These are phyloP conservation scores for Nothoprocta perdicaria DNA, from an alignment of 2,113 vertebrate species.

Conservation along the genomic window DNA sequence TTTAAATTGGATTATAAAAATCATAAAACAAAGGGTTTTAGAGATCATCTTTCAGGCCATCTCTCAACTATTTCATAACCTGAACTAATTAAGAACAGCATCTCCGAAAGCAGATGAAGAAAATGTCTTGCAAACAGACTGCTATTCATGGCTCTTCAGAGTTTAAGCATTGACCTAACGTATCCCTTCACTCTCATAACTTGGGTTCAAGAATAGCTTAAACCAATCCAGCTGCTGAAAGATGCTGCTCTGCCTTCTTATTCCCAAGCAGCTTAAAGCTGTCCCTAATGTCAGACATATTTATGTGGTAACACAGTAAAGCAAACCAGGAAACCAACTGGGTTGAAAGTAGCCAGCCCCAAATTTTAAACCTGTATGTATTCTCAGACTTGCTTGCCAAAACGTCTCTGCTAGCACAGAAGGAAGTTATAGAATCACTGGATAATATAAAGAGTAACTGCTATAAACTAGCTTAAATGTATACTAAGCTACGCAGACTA, in stretches of 20 bases:
- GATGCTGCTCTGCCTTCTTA: neutral
- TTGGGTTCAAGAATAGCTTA: neutral
- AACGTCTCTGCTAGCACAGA: neutral
- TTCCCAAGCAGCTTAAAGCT: neutral
- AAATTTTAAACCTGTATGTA: neutral
- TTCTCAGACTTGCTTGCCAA: neutral
- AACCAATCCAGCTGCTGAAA: neutral
- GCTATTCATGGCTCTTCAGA: neutral
- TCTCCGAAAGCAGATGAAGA: neutral
- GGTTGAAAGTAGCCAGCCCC: neutral
- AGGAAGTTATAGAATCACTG: neutral
- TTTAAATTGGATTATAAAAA: neutral
- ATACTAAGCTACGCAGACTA: neutral
- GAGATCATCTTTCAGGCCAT: neutral
- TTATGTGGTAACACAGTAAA: neutral
- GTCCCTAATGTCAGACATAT: neutral
- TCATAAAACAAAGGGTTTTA: neutral
- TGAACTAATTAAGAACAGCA: neutral
- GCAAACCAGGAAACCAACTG: neutral
- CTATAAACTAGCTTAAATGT: neutral
- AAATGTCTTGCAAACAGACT: neutral
- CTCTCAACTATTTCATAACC: neutral
- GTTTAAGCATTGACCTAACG: neutral
- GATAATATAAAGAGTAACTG: neutral
- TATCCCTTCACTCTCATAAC: neutral